phyloP scores from a whole-genome alignment of 2,113 vertebrate genomes.

The Caracal caracal region DNA sequence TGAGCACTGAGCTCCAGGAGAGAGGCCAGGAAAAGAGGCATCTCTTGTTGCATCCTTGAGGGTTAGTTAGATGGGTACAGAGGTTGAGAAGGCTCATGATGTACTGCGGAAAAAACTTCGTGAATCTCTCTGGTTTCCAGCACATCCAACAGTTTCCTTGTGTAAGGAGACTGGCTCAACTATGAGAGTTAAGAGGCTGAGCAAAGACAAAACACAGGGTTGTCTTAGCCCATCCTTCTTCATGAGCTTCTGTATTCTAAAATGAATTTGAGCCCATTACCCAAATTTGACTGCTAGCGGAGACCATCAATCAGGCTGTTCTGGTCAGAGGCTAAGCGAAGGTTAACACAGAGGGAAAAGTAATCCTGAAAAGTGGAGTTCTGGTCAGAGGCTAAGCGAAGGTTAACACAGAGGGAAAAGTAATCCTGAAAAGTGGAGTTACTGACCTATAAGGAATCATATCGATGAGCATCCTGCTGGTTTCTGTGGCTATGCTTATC shows the following conservation, averaged over 20 bases:
- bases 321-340: not conserved
- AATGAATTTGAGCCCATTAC: not conserved
- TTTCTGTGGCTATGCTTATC: conserved; percentile 77
- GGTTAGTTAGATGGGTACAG: not conserved
- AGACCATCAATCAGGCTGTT: not conserved
- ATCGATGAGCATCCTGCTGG: conserved; percentile 53
- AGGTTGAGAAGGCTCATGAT: not conserved
- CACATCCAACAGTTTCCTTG: not conserved
- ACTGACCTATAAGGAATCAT: conserved; percentile 83
- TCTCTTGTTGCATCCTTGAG: not conserved
- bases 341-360: not conserved
- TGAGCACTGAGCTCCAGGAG: not conserved
- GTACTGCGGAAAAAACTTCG: not conserved
- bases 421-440: not conserved
- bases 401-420: not conserved
- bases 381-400: not conserved
- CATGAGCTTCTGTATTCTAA: not conserved
- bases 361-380: not conserved
- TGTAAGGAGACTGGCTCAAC: not conserved
- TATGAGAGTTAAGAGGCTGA: not conserved
- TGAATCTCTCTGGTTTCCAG: not conserved
- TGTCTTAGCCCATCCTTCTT: not conserved
- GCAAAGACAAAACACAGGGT: not conserved
- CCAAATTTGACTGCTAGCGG: not conserved
- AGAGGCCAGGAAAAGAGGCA: not conserved